Conservation (phyloP, 1,140 invertebrate species). For the Drosophila pseudoananassae region DNA sequence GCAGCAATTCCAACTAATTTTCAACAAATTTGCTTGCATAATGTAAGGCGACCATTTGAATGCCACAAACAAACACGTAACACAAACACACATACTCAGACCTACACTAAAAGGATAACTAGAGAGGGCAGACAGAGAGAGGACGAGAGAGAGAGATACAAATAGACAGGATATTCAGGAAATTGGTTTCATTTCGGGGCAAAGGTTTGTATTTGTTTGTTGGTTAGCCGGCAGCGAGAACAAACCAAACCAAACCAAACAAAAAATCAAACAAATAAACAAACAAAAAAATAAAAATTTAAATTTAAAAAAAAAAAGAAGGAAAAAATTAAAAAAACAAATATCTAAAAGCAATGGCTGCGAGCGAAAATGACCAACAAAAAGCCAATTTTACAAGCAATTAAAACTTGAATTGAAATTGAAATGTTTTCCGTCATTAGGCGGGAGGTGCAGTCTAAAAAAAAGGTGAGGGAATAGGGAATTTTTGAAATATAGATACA, state of each 20-base stretch:
- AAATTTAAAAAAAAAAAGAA: conserved; percentile 4
- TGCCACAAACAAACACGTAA: conserved; percentile 23
- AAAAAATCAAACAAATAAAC: neutral
- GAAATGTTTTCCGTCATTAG: conserved; percentile 54
- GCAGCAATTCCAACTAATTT: conserved; percentile 70
- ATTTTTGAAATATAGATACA: too few species aligned
- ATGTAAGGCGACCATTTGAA: conserved; percentile 51
- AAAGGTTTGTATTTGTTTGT: conserved; percentile 45
- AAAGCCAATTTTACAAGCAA: conserved; percentile 73
- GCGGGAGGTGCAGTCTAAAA: neutral
- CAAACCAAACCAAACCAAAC: conserved; percentile 4
- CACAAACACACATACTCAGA: conserved; percentile 5
- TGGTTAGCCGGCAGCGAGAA: conserved; percentile 29
- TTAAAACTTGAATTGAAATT: conserved; percentile 75
- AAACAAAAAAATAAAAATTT: neutral
- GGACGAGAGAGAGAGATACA: too few species aligned
- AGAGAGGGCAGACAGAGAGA: neutral
- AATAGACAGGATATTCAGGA: conserved; percentile 20
- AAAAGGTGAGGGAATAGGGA: too few species aligned
- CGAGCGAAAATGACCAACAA: conserved; percentile 7
- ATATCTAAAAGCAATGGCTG: conserved; percentile 26
- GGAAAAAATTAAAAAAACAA: neutral
- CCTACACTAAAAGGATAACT: conserved; percentile 9
- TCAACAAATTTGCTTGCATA: conserved; percentile 69
- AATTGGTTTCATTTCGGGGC: conserved; percentile 47